Evolutionary conservation across 2,797 vertebrate genomes (phyloP).

Genomic region (Rhincodon typus): DNA sequence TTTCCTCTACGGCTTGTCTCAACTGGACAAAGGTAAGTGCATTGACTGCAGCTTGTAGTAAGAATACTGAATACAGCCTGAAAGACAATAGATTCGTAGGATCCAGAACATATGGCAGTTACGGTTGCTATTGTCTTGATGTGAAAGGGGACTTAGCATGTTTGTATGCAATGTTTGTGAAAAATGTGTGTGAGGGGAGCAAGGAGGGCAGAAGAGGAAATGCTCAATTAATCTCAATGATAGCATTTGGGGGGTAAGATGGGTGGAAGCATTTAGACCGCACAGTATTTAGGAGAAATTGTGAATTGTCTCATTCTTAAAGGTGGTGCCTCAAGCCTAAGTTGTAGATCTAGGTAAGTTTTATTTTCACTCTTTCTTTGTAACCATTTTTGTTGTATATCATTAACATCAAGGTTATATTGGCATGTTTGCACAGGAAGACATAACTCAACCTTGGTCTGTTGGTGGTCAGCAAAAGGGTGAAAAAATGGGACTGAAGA

Average conservation of each 20-base stretch:
- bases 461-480: not conserved
- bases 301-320: not conserved
- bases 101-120: constrained; percentile 46
- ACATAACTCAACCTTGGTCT: not conserved
- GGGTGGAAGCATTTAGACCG: constrained; percentile 46
- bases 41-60: constrained; percentile 38
- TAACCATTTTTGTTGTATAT: not conserved
- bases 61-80: constrained; percentile 44
- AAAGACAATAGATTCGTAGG: constrained; percentile 42
- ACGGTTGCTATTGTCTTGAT: constrained; percentile 45
- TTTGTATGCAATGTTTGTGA: constrained; percentile 49
- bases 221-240: constrained; percentile 46
- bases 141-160: constrained; percentile 48
- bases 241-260: constrained; percentile 48
- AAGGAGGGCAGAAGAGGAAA: constrained; percentile 42
- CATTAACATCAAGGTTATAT: not conserved
- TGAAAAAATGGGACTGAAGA: not conserved
- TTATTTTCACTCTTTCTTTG: not conserved
- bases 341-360: not conserved
- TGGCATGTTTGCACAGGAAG: not conserved
- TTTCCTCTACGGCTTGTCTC: not conserved
- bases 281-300: constrained; percentile 43
- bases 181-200: constrained; percentile 13
- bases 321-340: not conserved
- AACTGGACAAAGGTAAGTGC: constrained; percentile 42